Base-by-base conservation (phyloP, 92 coral and sea anemone species). In the Porites evermanni region DNA sequence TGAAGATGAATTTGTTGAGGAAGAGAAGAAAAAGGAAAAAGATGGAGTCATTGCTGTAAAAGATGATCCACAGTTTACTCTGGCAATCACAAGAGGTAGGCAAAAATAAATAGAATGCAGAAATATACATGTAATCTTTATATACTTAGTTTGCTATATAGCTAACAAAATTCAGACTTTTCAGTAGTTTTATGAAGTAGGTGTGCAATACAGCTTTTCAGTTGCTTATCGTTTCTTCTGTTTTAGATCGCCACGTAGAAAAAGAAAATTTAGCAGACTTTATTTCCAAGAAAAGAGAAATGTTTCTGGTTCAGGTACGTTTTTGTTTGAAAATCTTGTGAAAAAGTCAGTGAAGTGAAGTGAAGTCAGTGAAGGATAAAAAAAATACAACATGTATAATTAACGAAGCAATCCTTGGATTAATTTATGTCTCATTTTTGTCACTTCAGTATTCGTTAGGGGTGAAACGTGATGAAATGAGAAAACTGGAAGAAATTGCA, bases 401-500 rank as follows among this genome's bases (percentile, higher is more conserved):
- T 4, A 38, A 38, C 6, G 0, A 38, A 38, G 47, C 47, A 38
- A 38, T 38, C 47, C 47, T 38, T 38, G 47, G 47, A 38, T 4
- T 38, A 38, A 38, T 38, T 38, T 38, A 38, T 38, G 47, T 38
- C 47, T 38, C 47, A 38, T 38, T 38, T 67, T 3, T 72, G n/a
- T 66, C 68, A 56, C 1, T 53, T 32, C 74, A 97, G 99, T 97
- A 97, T 80, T 97, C 99, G 5, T 84, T 97, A 50, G 99, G 99
- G 21, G 99, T 97, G 67, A 97, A 97, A 89, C 88, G 98, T 75
- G 99, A 97, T 87, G 99, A 97, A 90, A 97, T 97, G 99, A 95
- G 99, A 71, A 97, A 97, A 78, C 81, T 97, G 74, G 99, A 97
- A 92, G 99, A 97, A 79, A 97, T 97, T 64, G 99, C 99, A 18